A percentile compares a stretch with the other conserved stretches of the same genome.
phyloP scores from a whole-genome alignment of 1,140 invertebrate genomes.

The Steinernema khuongi region DNA sequence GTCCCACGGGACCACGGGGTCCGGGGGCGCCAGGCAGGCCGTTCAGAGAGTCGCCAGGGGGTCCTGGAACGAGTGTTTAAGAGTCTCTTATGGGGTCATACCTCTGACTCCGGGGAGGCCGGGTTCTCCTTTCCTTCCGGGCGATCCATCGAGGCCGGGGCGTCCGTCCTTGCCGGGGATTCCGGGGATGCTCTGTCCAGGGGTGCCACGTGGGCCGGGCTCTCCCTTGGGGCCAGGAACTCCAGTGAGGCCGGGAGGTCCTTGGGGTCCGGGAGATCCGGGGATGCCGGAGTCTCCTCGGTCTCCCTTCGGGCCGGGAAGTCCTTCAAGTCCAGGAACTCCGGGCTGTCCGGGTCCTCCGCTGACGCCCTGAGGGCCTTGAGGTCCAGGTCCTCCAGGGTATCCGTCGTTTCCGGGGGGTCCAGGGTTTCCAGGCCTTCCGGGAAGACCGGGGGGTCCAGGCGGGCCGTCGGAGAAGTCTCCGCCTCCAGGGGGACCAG shows the following conservation, averaged over 20 bases:
- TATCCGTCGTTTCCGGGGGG: conserved; percentile 48
- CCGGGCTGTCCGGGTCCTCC: conserved; percentile 45
- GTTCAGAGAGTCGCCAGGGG: conserved; percentile 57
- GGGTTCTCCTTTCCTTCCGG: conserved; percentile 56
- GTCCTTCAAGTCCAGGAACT: conserved; percentile 52
- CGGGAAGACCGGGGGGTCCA: conserved; percentile 53
- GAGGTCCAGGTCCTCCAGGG: conserved; percentile 49
- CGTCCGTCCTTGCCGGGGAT: conserved; percentile 56
- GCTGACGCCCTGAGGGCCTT: conserved; percentile 47
- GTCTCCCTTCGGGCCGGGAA: conserved; percentile 50
- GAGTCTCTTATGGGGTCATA: conserved; percentile 15
- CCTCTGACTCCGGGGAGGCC: conserved; percentile 53
- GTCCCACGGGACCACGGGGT: conserved; percentile 43
- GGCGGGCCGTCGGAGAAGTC: conserved; percentile 56
- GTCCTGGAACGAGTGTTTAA: conserved; percentile 37
- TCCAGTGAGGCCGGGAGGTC: conserved; percentile 43
- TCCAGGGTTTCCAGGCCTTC: conserved; percentile 42
- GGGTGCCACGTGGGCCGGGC: conserved; percentile 50
- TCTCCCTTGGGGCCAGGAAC: conserved; percentile 52
- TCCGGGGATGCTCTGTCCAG: conserved; percentile 56
- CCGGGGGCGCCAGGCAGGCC: conserved; percentile 57
- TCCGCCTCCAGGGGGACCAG: conserved; percentile 56
- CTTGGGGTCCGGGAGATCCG: conserved; percentile 45
- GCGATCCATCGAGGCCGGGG: conserved; percentile 54
- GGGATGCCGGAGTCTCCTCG: conserved; percentile 50